These are phyloP conservation scores for Anabas testudineus DNA, from an alignment of 2,797 vertebrate genomes.

Conservation along the genomic window DNA sequence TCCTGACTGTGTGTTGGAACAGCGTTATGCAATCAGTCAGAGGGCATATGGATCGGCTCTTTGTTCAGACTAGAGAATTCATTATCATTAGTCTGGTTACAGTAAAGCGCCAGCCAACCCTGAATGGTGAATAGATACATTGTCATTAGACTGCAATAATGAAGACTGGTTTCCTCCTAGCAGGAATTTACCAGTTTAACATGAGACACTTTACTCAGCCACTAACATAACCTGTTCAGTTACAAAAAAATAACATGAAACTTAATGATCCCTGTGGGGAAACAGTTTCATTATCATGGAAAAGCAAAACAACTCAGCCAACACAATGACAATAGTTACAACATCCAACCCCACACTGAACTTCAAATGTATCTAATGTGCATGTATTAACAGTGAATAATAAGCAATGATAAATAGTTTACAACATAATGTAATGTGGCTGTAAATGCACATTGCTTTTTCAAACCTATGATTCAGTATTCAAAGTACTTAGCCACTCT, in stretches of 20 bases:
- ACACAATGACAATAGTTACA: no score
- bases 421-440: no score
- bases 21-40: constrained; percentile 70
- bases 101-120: constrained; percentile 70
- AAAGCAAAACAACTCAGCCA: constrained; percentile 4
- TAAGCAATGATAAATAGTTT: no score
- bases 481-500: no score
- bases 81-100: constrained; percentile 80
- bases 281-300: constrained; percentile 5
- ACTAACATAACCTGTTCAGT: constrained; percentile 64
- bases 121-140: constrained; percentile 74
- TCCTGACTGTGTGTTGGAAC: constrained; percentile 53
- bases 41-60: constrained; percentile 72
- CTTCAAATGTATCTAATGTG: no score
- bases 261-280: constrained; percentile 60
- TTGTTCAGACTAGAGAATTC: constrained; percentile 76
- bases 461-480: no score
- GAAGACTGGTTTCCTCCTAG: constrained; percentile 77
- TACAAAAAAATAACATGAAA: constrained; percentile 66
- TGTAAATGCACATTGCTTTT: no score
- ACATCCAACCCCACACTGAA: no score
- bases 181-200: constrained; percentile 69
- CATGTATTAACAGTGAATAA: no score
- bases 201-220: constrained; percentile 52
- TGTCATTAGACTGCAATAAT: constrained; percentile 80